Conservation (phyloP, 2,888 invertebrate species). For the Theodoxus fluviatilis region DNA sequence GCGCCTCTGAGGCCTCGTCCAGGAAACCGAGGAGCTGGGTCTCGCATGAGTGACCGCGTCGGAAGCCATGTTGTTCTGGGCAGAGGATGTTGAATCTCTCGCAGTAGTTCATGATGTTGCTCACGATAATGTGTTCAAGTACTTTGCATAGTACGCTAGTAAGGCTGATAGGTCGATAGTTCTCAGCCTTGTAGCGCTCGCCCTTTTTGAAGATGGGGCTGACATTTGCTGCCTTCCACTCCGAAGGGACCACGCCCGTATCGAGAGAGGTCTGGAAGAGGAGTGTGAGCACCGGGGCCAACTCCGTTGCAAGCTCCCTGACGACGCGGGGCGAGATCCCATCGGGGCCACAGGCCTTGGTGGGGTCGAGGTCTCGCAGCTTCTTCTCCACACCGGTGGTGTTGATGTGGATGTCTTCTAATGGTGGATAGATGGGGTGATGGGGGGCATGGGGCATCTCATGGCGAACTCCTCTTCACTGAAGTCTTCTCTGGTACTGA, state of each 20-base stretch:
- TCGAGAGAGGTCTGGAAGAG: conserved; percentile 30
- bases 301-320: conserved; percentile 26
- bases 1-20: conserved; percentile 27
- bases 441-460: conserved; percentile 9
- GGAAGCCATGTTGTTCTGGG: conserved; percentile 36
- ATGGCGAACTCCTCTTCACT: no score
- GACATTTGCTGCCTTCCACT: conserved; percentile 34
- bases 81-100: conserved; percentile 32
- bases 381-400: conserved; percentile 4
- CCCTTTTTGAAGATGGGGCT: conserved; percentile 37
- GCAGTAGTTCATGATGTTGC: conserved; percentile 30
- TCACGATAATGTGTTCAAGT: conserved; percentile 35
- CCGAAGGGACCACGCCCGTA: conserved; percentile 28
- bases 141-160: conserved; percentile 31
- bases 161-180: conserved; percentile 37
- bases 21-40: no score
- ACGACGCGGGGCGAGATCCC: conserved; percentile 28
- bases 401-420: neutral
- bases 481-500: no score
- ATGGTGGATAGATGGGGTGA: neutral
- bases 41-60: conserved; percentile 33
- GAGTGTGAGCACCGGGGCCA: conserved; percentile 29
- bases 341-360: conserved; percentile 30
- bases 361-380: conserved; percentile 27
- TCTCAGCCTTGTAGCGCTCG: conserved; percentile 27